Evolutionary conservation across 2,888 invertebrate genomes (phyloP).

Genomic region (Invenusta paracnida): DNA sequence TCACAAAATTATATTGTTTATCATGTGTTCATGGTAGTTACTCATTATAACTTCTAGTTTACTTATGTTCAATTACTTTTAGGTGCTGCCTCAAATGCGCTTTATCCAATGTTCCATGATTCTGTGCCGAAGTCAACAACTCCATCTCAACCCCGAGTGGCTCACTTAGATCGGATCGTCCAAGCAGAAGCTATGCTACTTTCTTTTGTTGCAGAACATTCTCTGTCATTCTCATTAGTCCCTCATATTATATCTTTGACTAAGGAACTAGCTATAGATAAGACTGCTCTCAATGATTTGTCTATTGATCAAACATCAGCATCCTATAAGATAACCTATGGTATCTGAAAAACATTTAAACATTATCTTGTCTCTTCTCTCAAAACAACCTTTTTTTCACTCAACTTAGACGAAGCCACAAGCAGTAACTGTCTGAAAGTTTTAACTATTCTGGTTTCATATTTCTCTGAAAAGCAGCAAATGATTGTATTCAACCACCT

Average conservation of each 20-base stretch:
- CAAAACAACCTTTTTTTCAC: slow-evolving; percentile 4
- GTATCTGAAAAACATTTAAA: neutral
- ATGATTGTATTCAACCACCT: neutral
- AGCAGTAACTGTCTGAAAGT: slow-evolving; percentile 5
- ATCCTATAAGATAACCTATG: slow-evolving; percentile 26
- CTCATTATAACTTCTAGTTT: neutral
- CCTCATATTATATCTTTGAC: neutral
- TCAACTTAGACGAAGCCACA: neutral
- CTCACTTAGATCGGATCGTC: neutral
- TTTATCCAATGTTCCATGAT: neutral
- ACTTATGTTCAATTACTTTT: neutral
- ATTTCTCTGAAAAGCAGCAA: slow-evolving; percentile 26
- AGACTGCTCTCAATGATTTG: slow-evolving; percentile 10
- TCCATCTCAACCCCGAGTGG: neutral
- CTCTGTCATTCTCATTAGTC: neutral
- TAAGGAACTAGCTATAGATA: neutral
- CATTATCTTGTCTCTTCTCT: slow-evolving; percentile 18
- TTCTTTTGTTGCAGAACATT: neutral
- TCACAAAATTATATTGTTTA: neutral
- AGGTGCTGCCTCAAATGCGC: neutral
- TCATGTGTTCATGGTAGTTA: neutral
- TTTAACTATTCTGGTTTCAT: slow-evolving; percentile 21
- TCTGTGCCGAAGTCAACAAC: neutral
- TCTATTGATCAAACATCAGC: slow-evolving; percentile 20
- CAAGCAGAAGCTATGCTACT: neutral